Conservation (phyloP, 1,140 invertebrate genomes). For the Metopolophium dirhodum region DNA sequence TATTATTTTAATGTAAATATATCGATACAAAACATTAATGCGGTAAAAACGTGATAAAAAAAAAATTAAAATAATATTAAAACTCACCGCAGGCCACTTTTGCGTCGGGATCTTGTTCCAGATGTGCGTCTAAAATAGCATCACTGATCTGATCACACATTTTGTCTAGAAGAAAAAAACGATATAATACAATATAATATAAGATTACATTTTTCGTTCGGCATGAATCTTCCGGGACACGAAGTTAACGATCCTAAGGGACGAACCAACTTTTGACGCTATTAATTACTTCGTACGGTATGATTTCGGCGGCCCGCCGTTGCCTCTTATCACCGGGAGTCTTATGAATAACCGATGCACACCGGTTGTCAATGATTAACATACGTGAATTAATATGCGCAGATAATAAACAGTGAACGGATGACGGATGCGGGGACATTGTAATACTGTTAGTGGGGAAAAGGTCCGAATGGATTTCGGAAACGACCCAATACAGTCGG, state of each 20-base stretch:
- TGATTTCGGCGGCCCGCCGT: neutral
- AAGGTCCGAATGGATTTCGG: neutral
- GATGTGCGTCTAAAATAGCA: conserved; percentile 96
- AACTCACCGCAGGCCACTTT: conserved; percentile 96
- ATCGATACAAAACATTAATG: neutral
- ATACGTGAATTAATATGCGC: neutral
- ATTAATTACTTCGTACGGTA: neutral
- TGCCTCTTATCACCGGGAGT: neutral
- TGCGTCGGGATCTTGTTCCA: conserved; percentile 94
- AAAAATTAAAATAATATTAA: neutral
- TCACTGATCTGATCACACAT: conserved; percentile 99
- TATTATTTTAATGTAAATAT: neutral
- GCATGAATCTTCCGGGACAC: neutral
- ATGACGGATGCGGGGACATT: neutral
- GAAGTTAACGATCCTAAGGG: neutral
- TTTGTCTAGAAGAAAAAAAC: conserved; percentile 86
- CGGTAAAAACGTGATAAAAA: neutral
- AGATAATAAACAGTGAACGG: neutral
- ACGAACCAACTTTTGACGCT: neutral
- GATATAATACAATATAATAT: too few species aligned
- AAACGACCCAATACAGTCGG: neutral
- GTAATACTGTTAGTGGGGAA: neutral
- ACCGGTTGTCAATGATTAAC: too few species aligned
- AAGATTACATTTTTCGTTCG: neutral
- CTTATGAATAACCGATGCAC: neutral